Evolutionary conservation across 2,113 vertebrate genomes (phyloP), one percentile per base, ranked within the genome.

Genomic region (Chascanopsetta lugubris): DNA sequence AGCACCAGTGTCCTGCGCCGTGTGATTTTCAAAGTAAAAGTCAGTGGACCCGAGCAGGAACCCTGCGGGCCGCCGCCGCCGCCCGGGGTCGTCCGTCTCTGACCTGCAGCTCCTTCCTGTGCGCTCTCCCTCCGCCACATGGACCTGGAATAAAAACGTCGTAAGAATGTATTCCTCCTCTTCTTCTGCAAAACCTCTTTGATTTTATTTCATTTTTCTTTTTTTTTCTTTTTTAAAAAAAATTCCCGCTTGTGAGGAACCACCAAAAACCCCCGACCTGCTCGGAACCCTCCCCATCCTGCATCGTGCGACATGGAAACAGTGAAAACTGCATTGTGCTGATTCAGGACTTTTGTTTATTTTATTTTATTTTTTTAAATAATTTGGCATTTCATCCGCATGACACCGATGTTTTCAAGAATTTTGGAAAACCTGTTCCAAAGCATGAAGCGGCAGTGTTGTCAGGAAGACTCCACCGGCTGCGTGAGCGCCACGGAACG

Each of bases 161-260:
- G 60, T 82, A 67, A 30, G 87, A 87, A 89, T 88, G 87, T 87
- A 90, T 82, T 83, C 59, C 67, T 74, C 61, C 62, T 50, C 54
- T 80, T 82, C 72, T 50, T 34, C 32, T 1, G 32, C 32, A 13
- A 34, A 13, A 11, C 13, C 10, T 13, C 10, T 34, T 13, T 47
- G 26, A 47, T 54, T 11, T 48, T 4, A 61, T 27, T 46, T 38
- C 42, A 6, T 26, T 15, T 49, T 20, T 45, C 13, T 34, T 38
- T 38, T 11, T 38, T 38, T 38, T 15, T 15, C 12, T 38, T 17
- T 38, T 38, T 15, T 5, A 17, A n/a, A n/a, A n/a, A n/a, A n/a
- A 11, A 13, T 75, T 67, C 59, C 49, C 50, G 17, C 6, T 64
- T 40, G 8, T 61, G 18, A 65, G 34, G 64, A 24, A 45, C 51